These are phyloP conservation scores for Bolinopsis microptera DNA, from an alignment of 37 sponge, comb jelly and placozoan genomes.

Conservation along the genomic window DNA sequence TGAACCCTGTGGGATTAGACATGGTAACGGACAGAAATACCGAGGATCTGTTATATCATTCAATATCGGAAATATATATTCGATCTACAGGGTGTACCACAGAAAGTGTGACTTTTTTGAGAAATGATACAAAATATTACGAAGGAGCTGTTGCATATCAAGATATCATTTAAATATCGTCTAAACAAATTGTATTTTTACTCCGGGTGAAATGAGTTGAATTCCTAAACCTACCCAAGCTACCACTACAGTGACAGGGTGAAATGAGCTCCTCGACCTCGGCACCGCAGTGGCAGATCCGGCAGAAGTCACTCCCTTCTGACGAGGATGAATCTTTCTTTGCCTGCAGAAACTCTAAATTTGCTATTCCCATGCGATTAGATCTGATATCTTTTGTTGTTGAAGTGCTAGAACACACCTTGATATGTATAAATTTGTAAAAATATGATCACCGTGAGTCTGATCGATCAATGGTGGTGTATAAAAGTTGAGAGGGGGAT, in stretches of 20 bases:
- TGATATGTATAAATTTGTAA: too few species aligned
- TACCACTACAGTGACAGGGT: conserved; percentile 51
- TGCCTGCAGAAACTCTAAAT: not conserved
- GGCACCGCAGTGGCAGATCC: conserved; percentile 32
- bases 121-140: too few species aligned
- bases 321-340: not conserved
- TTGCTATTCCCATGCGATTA: not conserved
- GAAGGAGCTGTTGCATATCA: too few species aligned
- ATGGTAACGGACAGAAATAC: too few species aligned
- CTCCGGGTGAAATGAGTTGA: too few species aligned
- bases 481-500: not conserved
- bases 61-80: too few species aligned
- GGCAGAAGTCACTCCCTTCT: not conserved
- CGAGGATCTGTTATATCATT: too few species aligned
- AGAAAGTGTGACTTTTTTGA: too few species aligned
- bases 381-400: not conserved
- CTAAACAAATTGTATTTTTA: too few species aligned
- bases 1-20: conserved; percentile 18
- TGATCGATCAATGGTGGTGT: not conserved
- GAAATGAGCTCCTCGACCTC: conserved; percentile 34
- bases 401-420: too few species aligned
- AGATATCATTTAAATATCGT: too few species aligned
- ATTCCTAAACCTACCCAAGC: not conserved
- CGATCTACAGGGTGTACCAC: too few species aligned
- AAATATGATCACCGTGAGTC: not conserved